Conservation (phyloP, 2,797 vertebrate genomes). For the Furcifer pardalis region DNA sequence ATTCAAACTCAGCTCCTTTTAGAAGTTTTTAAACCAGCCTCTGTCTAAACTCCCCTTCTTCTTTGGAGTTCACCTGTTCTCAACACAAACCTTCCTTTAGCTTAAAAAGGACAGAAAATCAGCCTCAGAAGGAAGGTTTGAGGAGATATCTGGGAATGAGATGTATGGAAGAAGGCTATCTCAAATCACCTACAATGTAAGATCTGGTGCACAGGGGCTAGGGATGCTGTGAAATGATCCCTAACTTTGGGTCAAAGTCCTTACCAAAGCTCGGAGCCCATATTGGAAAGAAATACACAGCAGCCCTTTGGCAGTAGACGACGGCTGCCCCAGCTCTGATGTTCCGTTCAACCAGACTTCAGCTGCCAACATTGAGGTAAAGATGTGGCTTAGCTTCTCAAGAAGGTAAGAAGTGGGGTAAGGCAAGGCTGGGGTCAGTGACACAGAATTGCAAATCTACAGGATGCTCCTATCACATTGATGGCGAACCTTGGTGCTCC, state of each 20-base stretch:
- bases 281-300: background rate
- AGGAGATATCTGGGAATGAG: background rate
- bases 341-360: background rate
- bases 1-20: background rate
- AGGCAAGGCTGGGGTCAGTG: too few relatives aligned
- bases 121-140: background rate
- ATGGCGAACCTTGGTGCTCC: too few relatives aligned
- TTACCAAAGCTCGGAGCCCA: background rate
- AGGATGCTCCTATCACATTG: too few relatives aligned
- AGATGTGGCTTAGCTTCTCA: background rate
- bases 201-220: too few relatives aligned
- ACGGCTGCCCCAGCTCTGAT: background rate
- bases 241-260: background rate
- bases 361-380: background rate
- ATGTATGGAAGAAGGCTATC: background rate
- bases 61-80: background rate
- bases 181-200: background rate
- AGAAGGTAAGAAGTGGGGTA: accelerated
- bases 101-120: too few relatives aligned
- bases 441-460: background rate
- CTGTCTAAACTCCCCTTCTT: too few relatives aligned
- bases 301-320: background rate
- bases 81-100: background rate
- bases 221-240: too few relatives aligned
- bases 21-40: background rate